phyloP scores from a whole-genome alignment of 2,797 vertebrate species.

The Podarcis siculus region DNA sequence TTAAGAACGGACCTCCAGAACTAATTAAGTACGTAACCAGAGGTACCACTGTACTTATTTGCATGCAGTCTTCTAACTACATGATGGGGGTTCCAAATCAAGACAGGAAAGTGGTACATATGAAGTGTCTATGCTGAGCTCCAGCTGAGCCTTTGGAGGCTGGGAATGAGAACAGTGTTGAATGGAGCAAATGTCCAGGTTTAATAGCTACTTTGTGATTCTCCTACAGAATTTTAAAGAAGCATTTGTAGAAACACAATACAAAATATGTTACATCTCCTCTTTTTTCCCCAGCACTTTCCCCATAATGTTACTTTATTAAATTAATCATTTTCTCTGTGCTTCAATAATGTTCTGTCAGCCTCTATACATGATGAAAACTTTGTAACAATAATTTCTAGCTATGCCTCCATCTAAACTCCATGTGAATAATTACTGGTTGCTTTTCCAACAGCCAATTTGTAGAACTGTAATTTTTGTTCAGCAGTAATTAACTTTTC shows the following conservation, averaged over 20 bases:
- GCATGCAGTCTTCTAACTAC: background rate
- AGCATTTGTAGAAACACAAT: background rate
- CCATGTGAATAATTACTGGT: constrained; percentile 64
- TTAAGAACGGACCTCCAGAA: too few species aligned
- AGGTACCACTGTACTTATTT: background rate
- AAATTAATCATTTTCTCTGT: constrained; percentile 64
- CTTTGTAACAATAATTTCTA: constrained; percentile 65
- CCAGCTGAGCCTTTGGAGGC: background rate
- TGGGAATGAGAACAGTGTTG: too few species aligned
- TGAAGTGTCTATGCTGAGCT: background rate
- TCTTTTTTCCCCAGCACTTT: constrained; percentile 37
- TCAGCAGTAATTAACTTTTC: constrained; percentile 61
- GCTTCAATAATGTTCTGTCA: constrained; percentile 63
- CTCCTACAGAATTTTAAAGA: constrained; percentile 16
- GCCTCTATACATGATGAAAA: constrained; percentile 50
- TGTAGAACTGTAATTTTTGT: constrained; percentile 60
- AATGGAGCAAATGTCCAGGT: background rate
- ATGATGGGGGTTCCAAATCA: background rate
- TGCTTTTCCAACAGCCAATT: constrained; percentile 65
- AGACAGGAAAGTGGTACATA: background rate
- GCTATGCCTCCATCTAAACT: constrained; percentile 56
- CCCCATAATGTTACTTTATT: constrained; percentile 45
- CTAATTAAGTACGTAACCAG: too few species aligned
- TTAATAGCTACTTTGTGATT: background rate
- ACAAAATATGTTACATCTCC: background rate